Evolutionary conservation across 2,888 invertebrate species (phyloP).

Genomic region (Anticlea derivata): DNA sequence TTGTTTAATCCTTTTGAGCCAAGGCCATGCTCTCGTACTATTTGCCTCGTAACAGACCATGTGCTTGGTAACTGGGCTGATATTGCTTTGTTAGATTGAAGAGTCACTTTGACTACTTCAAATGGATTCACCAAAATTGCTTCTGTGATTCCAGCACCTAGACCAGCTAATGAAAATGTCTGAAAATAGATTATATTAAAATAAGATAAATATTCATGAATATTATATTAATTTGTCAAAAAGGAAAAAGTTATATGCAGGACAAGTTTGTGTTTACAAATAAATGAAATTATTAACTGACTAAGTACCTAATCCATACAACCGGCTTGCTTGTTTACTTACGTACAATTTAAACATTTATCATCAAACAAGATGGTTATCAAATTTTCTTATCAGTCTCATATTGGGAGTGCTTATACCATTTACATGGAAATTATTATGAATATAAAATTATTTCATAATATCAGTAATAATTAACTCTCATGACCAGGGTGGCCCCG

Average conservation of each 20-base stretch:
- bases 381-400: constrained; percentile 23
- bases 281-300: too few species aligned
- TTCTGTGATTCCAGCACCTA: constrained; percentile 95
- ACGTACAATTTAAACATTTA: neutral
- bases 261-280: too few species aligned
- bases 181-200: constrained; percentile 66
- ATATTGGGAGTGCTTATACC: neutral
- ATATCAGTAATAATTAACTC: too few species aligned
- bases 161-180: constrained; percentile 94
- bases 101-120: constrained; percentile 97
- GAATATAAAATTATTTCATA: too few species aligned
- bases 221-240: too few species aligned
- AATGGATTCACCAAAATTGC: constrained; percentile 96
- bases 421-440: too few species aligned
- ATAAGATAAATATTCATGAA: too few species aligned
- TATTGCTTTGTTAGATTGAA: constrained; percentile 89
- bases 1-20: constrained; percentile 93
- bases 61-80: constrained; percentile 88
- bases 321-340: too few species aligned
- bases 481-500: too few species aligned
- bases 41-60: constrained; percentile 90
- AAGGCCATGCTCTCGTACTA: constrained; percentile 89
- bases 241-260: too few species aligned
- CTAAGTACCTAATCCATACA: too few species aligned
- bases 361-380: neutral